phyloP scores from a whole-genome alignment of 2,113 vertebrate genomes.

The Oryzias curvinotus region DNA sequence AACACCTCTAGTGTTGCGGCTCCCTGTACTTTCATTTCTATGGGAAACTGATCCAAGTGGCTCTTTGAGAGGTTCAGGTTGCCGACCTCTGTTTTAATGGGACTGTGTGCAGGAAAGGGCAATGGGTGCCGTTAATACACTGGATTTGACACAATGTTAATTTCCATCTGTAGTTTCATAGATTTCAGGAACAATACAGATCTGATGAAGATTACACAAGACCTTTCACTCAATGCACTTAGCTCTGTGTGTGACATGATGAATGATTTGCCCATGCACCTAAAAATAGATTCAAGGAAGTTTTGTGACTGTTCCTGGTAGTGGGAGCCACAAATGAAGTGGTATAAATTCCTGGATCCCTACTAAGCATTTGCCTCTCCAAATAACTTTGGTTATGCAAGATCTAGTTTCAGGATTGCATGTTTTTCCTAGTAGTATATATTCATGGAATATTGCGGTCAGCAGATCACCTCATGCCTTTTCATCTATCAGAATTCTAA shows the following conservation, averaged over 20 bases:
- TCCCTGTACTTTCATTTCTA: too few species aligned
- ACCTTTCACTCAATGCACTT: conserved; percentile 71
- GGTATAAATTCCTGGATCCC: conserved; percentile 18
- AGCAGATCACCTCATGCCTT: conserved; percentile 30
- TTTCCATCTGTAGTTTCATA: conserved; percentile 51
- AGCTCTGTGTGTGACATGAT: conserved; percentile 70
- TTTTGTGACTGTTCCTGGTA: conserved; percentile 30
- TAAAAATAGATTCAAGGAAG: conserved; percentile 65
- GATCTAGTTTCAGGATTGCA: conserved; percentile 39
- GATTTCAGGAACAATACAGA: conserved; percentile 66
- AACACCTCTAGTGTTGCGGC: too few species aligned
- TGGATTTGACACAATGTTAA: too few species aligned
- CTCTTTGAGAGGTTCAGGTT: too few species aligned
- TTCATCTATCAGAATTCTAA: conserved; percentile 30
- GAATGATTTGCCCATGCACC: conserved; percentile 59
- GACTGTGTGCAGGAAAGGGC: too few species aligned
- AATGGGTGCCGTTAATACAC: too few species aligned
- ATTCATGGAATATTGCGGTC: conserved; percentile 28
- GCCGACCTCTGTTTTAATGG: not conserved
- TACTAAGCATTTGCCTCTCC: conserved; percentile 1
- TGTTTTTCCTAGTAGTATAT: conserved; percentile 47
- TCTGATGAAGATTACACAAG: conserved; percentile 69
- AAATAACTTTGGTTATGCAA: conserved; percentile 27
- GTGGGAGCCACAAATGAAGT: conserved; percentile 12
- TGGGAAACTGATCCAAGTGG: too few species aligned